These are phyloP conservation scores for Mylabris sibirica DNA, from an alignment of 2,888 invertebrate species.

Conservation along the genomic window DNA sequence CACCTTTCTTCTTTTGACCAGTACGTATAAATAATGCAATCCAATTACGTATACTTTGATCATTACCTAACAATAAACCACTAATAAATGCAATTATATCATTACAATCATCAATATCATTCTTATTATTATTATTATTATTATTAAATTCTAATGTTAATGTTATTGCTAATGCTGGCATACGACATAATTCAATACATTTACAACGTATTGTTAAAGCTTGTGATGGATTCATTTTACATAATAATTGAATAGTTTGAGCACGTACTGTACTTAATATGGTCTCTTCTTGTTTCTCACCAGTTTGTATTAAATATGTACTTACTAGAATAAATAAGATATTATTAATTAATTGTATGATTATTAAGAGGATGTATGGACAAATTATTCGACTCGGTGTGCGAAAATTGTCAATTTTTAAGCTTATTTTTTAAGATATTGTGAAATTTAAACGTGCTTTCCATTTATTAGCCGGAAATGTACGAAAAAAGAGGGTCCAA, in stretches of 20 bases:
- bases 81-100: slow-evolving; percentile 71
- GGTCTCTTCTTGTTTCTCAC: slow-evolving; percentile 90
- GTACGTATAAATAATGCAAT: slow-evolving; percentile 90
- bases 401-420: no score
- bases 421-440: no score
- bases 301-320: slow-evolving; percentile 82
- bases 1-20: slow-evolving; percentile 84
- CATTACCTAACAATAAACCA: slow-evolving; percentile 85
- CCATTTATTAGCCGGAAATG: no score
- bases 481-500: no score
- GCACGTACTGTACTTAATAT: slow-evolving; percentile 78
- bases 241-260: slow-evolving; percentile 79
- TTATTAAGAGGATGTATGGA: no score
- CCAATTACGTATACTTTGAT: slow-evolving; percentile 89
- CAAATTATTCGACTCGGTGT: no score
- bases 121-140: no score
- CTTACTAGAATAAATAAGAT: slow-evolving; percentile 83
- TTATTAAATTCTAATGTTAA: slow-evolving; percentile 73
- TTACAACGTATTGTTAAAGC: slow-evolving; percentile 84
- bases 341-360: no score
- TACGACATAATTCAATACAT: slow-evolving; percentile 87
- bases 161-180: slow-evolving; percentile 88
- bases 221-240: slow-evolving; percentile 89
- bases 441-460: no score
- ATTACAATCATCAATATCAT: slow-evolving; percentile 48